Conservation (phyloP, 2,888 invertebrate species). For the Plusia festucae region DNA sequence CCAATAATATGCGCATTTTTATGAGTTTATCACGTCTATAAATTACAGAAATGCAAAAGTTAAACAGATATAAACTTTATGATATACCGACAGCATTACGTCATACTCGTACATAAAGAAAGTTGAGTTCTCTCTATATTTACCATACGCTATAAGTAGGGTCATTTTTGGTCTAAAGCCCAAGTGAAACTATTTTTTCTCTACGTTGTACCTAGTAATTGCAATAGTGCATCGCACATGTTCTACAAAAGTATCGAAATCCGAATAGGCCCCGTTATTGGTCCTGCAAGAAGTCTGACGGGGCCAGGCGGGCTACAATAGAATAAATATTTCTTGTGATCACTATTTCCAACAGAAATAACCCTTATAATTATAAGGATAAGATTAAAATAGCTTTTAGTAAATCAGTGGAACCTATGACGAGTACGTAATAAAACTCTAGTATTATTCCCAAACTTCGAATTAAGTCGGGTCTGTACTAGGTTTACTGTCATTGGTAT, state of each 20-base stretch:
- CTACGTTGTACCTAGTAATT: no score
- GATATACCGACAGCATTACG: no score
- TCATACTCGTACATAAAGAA: no score
- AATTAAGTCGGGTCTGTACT: slow-evolving; percentile 30
- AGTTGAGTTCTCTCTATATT: no score
- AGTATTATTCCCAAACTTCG: slow-evolving; percentile 30
- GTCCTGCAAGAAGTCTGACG: no score
- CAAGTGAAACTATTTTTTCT: no score
- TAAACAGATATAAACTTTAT: neutral
- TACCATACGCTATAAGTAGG: no score
- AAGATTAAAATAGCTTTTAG: slow-evolving; percentile 23
- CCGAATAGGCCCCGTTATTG: no score
- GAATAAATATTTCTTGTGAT: neutral
- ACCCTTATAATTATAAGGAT: slow-evolving; percentile 11
- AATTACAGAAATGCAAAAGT: neutral
- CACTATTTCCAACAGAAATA: neutral
- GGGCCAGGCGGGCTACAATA: no score
- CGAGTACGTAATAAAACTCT: slow-evolving; percentile 26
- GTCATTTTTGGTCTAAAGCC: no score
- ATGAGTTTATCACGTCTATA: neutral
- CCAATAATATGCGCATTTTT: neutral
- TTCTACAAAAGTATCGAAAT: no score
- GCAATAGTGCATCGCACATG: no score
- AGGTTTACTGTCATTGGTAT: slow-evolving; percentile 66
- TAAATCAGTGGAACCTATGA: slow-evolving; percentile 28